These are phyloP conservation scores for Mobula birostris DNA, from an alignment of 2,113 vertebrate genomes.

Conservation along the genomic window DNA sequence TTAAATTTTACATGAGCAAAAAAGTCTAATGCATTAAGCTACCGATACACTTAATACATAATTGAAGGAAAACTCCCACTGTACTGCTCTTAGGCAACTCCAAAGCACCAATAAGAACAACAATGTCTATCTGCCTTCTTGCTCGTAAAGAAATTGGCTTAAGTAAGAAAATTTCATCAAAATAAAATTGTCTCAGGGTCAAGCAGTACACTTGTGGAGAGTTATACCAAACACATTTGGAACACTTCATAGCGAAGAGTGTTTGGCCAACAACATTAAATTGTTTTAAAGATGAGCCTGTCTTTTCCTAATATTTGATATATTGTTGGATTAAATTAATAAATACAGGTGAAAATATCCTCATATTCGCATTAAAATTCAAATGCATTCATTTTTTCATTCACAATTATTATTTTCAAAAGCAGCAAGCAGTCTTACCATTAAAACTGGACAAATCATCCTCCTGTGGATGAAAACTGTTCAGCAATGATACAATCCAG, in stretches of 20 bases:
- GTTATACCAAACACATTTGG: no score
- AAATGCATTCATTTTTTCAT: no score
- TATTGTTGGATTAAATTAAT: neutral
- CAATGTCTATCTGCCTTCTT: neutral
- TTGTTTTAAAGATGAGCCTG: neutral
- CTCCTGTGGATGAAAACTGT: conserved; percentile 88
- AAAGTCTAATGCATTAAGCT: neutral
- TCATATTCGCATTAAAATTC: neutral
- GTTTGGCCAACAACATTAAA: neutral
- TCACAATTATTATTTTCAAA: neutral
- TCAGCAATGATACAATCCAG: conserved; percentile 90
- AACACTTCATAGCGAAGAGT: neutral
- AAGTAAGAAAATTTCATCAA: neutral
- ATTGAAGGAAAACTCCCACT: neutral
- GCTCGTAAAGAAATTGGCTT: neutral
- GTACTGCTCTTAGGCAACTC: neutral
- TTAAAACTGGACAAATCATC: conserved; percentile 73
- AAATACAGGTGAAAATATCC: neutral
- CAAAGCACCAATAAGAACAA: neutral
- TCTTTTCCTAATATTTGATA: no score
- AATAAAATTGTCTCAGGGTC: neutral
- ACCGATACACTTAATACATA: neutral
- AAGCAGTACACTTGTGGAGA: neutral
- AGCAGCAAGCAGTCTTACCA: conserved; percentile 58
- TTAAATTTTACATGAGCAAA: neutral